Evolutionary conservation across 2,888 invertebrate genomes (phyloP), one percentile per base, ranked within the genome.

Genomic region (Neria commutata): DNA sequence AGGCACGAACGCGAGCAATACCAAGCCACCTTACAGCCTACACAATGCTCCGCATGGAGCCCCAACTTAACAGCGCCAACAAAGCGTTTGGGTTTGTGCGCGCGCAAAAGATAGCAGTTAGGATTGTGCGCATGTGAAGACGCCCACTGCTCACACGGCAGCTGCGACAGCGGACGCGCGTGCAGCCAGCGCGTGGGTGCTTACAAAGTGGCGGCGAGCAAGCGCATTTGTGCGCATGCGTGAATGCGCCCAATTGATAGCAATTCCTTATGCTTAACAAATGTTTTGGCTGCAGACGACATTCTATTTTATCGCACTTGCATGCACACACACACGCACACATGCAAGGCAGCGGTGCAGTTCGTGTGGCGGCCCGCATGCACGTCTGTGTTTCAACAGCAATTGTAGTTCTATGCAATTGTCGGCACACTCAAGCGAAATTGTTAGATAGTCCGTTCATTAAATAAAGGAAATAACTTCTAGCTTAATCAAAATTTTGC

Each of bases 231-330:
- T 42, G 48, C 48, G 48, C 48, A 48, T 48, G 48, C 48, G 48
- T 48, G 48, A 48, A 48, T 48, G 48, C 48, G 25, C 16, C 17
- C 64, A 66, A 61, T 61, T 64, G 59, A 64, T 64, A 61, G 58
- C 61, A 66, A 61, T 66, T 66, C 58, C 19, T 59, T 61, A 61
- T 54, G 64, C 56, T 62, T 33, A 62, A 66, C 64, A 66, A 64
- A 61, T 62, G 64, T 62, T 62, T 57, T n/a, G 17, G 42, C 19
- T 42, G 42, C 42, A 42, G 42, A 42, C 42, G 42, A 42, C 42
- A 42, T 42, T 42, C 42, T 19, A 42, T 8, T 42, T 42, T 42
- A 42, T 42, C 42, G 14, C 42, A 42, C 21, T 19, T 21, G 14
- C 37, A 37, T n/a, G n/a, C n/a, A 37, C n/a, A 37, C 37, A 14